A percentile compares a stretch with the other conserved stretches of the same genome.
Evolutionary conservation across 2,888 invertebrate genomes (phyloP).

Genomic region (Lomographa bimaculata): DNA sequence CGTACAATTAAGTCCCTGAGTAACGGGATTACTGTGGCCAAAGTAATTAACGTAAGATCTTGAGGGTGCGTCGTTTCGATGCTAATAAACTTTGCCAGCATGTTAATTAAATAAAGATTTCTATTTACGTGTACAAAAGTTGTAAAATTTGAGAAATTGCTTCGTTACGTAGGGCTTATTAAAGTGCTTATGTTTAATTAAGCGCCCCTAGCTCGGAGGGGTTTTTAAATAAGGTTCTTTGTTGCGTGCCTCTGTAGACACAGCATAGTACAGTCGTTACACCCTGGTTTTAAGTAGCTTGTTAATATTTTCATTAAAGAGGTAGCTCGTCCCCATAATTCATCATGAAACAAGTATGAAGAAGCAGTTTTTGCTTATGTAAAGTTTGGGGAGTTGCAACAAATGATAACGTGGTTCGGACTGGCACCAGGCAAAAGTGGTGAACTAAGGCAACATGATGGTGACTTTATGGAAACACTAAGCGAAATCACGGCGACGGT

Average conservation of each 20-base stretch:
- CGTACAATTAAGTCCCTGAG: slow-evolving; percentile 20
- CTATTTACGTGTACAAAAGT: slow-evolving; percentile 22
- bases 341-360: too few species aligned
- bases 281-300: too few species aligned
- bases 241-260: not conserved
- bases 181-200: slow-evolving; percentile 19
- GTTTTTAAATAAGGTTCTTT: slow-evolving; percentile 4
- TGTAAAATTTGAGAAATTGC: slow-evolving; percentile 21
- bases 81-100: slow-evolving; percentile 30
- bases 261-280: too few species aligned
- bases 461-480: too few species aligned
- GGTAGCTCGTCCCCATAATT: too few species aligned
- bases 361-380: too few species aligned
- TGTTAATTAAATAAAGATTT: slow-evolving; percentile 29
- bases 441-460: too few species aligned
- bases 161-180: slow-evolving; percentile 23
- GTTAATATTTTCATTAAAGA: too few species aligned
- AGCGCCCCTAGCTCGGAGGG: slow-evolving; percentile 1
- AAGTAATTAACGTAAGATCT: slow-evolving; percentile 31
- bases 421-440: too few species aligned
- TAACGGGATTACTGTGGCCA: slow-evolving; percentile 32
- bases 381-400: too few species aligned
- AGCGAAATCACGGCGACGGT: too few species aligned
- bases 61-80: slow-evolving; percentile 24
- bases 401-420: too few species aligned